Base-by-base conservation (phyloP, 2,888 invertebrate genomes). In the Drosophila diplacantha region DNA sequence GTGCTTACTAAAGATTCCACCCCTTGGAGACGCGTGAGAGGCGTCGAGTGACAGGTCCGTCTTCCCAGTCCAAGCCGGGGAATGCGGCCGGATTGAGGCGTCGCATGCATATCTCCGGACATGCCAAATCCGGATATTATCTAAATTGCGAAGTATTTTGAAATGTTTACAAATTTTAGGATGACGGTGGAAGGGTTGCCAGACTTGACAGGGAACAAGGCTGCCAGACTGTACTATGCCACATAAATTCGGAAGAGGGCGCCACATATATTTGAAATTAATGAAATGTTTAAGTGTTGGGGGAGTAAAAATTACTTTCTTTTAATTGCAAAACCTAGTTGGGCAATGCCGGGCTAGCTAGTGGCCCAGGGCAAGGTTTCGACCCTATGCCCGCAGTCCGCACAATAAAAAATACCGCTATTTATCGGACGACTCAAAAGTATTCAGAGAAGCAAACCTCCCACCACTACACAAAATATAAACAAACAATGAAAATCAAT, bases 81-180 rank as follows among this genome's bases (percentile, higher is more conserved):
- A 29, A 26, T 41, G 3, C 37, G 41, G 1, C 78, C 85, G 12
- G 67, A 32, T 66, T 69, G 52, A 54, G 83, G 83, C 5, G 85
- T 85, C 5, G 35, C 47, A 31, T 47, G 37, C 16, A 22, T 14
- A 11, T 50, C 44, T 3, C 63, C 59, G 18, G 64, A 39, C 82
- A 82, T 80, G 26, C 7, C 14, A 37, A 37, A 3, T 22, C 16
- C 20, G 32, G 9, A 39, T 16, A 49, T 43, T 7, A 6, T 20
- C 9, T 0, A 38, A 26, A n/a, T 14, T 24, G 9, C 2, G 5
- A 3, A 3, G 20, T 6, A 12, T 32, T 41, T 65, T 58, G 4
- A 58, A 65, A 44, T n/a, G 46, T 46, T 24, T 41, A 41, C 41
- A n/a, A 41, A 41, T 5, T 41, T 24, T 0, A 41, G 9, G 24